These are phyloP conservation scores for Polypedilum pembai DNA, from an alignment of 1,140 invertebrate genomes.

Conservation along the genomic window DNA sequence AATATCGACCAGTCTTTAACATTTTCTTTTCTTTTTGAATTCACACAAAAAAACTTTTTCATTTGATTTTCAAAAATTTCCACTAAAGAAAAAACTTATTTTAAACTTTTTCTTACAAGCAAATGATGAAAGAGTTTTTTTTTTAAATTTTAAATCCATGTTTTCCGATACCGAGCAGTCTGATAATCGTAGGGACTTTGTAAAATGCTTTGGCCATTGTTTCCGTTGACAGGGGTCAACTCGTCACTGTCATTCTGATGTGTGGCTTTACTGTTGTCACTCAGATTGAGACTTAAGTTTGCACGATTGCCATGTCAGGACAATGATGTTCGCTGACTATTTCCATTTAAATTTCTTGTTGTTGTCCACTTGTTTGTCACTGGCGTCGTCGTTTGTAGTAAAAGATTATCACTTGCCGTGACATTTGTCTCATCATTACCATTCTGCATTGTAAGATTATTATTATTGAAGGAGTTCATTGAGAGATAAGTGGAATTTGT, in stretches of 20 bases:
- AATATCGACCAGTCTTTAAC: neutral
- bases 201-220: conserved; percentile 20
- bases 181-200: conserved; percentile 9
- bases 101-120: neutral
- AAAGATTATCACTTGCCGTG: neutral
- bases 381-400: neutral
- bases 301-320: conserved; percentile 7
- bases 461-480: conserved; percentile 23
- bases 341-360: conserved; percentile 13
- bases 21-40: neutral
- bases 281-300: conserved; percentile 16
- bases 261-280: neutral
- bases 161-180: neutral
- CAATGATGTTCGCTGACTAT: neutral
- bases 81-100: neutral
- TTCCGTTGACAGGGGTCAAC: neutral
- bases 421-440: neutral
- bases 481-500: conserved; percentile 20
- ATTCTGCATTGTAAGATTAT: neutral
- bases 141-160: neutral
- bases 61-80: neutral
- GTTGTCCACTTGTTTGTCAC: no score
- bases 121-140: no score
- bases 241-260: neutral
- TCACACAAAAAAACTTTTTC: neutral